Evolutionary conservation across 2,113 vertebrate genomes (phyloP), one percentile per base, ranked within the genome.

Genomic region (Pelmatolapia mariae): DNA sequence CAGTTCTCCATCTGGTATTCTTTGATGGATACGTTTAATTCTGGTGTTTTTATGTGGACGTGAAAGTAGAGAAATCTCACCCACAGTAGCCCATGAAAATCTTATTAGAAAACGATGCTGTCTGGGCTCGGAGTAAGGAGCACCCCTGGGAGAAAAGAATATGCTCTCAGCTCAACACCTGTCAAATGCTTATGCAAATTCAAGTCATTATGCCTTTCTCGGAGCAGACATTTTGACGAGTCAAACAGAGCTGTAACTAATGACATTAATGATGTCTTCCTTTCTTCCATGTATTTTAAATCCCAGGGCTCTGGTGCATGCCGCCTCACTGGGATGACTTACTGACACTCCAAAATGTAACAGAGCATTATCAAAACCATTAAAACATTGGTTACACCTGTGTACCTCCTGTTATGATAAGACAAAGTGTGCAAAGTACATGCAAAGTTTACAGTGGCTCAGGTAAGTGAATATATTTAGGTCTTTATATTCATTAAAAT

Each of bases 181-280:
- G 93, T 92, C 92, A 89, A 85, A 86, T 80, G 80, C 82, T 86
- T 59, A 91, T 68, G 83, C 82, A 90, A 92, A 93, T 84, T 84
- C 56, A 78, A 88, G 84, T 36, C 38, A 85, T 82, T 87, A 82
- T 24, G 54, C 40, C 33, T 24, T 73, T 68, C 63, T 88, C 31
- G 47, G 73, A 59, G 79, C 82, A 86, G 84, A 89, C 47, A 80
- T 86, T 83, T 85, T 45, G 66, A 86, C 76, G 4, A 79, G 56
- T 84, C 52, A 52, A 89, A 85, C 85, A 68, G 47, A 24, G 36
- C 73, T 90, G 47, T 24, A 66, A 88, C 84, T 92, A 89, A 93
- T 81, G 86, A 66, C 26, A 68, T 84, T 84, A 84, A 43, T 38
- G 52, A 56, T 47, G 38, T 84, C 54, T 59, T 57, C 19, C 36